Conservation (phyloP, 2,797 vertebrate species). For the Sebastes minor region DNA sequence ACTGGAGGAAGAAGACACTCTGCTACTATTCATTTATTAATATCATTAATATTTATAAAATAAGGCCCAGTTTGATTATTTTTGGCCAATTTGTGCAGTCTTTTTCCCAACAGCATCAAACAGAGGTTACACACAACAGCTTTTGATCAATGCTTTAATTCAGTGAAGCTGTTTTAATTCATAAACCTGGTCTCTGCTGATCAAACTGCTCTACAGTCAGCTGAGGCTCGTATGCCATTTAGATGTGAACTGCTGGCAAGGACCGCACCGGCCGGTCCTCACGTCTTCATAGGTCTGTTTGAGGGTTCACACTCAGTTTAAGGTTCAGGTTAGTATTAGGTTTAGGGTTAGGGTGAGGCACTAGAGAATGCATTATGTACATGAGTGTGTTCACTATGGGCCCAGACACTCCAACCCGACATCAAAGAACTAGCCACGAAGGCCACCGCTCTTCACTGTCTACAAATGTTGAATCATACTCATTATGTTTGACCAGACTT, state of each 20-base stretch:
- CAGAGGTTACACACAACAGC: not conserved
- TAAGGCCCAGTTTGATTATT: not conserved
- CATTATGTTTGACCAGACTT: not conserved
- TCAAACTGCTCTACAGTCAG: slow-evolving; percentile 16
- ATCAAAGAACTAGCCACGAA: no score
- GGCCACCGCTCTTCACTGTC: not conserved
- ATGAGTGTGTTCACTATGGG: not conserved
- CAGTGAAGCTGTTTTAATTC: slow-evolving; percentile 10
- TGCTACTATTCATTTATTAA: not conserved
- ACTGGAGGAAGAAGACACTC: not conserved
- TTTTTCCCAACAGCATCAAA: not conserved
- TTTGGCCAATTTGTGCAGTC: not conserved
- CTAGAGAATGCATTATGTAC: not conserved
- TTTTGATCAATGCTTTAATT: slow-evolving; percentile 46
- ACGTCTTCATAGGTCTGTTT: not conserved
- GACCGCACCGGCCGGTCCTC: no score
- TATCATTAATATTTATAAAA: not conserved
- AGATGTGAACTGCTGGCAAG: not conserved
- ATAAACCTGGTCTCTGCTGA: slow-evolving; percentile 15
- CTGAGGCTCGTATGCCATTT: not conserved
- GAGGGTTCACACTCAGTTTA: not conserved
- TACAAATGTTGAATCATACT: not conserved
- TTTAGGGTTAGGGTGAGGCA: not conserved
- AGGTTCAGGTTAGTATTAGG: not conserved
- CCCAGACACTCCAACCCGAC: no score